A percentile compares a stretch with the other conserved stretches of the same genome.
phyloP scores from a whole-genome alignment of 2,888 invertebrate genomes.

The Gymnocheta viridis region DNA sequence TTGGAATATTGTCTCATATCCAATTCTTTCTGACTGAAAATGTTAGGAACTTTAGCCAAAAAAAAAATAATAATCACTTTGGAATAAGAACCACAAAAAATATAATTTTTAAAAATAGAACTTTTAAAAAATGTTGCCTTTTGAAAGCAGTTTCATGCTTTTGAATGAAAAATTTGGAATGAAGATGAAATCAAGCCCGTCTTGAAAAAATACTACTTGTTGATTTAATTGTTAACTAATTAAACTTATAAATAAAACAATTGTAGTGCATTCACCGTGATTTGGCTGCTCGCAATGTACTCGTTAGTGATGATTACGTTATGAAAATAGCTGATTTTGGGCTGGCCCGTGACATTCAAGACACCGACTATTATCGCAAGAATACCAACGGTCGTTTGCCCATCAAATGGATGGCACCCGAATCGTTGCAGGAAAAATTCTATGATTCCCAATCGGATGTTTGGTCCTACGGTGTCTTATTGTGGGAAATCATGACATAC shows the following conservation, averaged over 20 bases:
- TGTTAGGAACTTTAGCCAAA: too few species aligned
- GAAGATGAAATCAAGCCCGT: neutral
- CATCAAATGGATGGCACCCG: constrained; percentile 99
- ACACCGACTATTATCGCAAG: constrained; percentile 97
- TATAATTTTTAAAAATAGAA: too few species aligned
- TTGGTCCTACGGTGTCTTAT: constrained; percentile 97
- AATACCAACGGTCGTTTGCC: constrained; percentile 97
- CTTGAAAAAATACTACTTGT: neutral
- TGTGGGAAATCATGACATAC: constrained; percentile 99
- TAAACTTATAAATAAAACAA: neutral
- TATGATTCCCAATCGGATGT: constrained; percentile 96
- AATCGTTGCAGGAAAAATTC: constrained; percentile 96
- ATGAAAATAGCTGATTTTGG: constrained; percentile 99
- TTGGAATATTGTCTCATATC: too few species aligned
- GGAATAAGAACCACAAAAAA: too few species aligned
- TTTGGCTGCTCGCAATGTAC: constrained; percentile 97
- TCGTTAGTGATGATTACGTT: constrained; percentile 96
- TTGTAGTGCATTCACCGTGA: constrained; percentile 97
- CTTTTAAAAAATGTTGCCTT: too few species aligned
- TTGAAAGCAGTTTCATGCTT: too few species aligned
- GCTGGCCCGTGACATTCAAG: constrained; percentile 96
- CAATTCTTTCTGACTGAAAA: too few species aligned
- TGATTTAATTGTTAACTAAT: neutral
- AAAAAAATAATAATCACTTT: too few species aligned
- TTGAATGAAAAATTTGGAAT: neutral